These are phyloP conservation scores for Alosa alosa DNA, from an alignment of 2,113 vertebrate genomes.

Conservation along the genomic window DNA sequence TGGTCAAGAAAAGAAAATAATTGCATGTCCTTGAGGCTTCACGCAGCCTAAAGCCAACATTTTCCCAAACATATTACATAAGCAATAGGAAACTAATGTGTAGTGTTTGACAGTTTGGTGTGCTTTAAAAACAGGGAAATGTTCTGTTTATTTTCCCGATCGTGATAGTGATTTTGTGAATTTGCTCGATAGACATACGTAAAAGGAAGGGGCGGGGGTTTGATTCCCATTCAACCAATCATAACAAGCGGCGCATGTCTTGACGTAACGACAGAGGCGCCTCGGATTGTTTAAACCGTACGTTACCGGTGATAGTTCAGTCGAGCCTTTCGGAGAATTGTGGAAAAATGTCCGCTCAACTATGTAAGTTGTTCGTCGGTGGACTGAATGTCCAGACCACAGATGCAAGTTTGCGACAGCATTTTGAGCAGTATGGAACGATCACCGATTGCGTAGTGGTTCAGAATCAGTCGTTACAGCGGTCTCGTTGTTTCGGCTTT, in stretches of 20 bases:
- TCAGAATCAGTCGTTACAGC: conserved; percentile 72
- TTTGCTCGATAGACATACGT: neutral
- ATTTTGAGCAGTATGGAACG: conserved; percentile 83
- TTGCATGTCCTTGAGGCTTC: too few species aligned
- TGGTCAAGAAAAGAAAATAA: too few species aligned
- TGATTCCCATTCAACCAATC: neutral
- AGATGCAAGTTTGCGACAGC: conserved; percentile 81
- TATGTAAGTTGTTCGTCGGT: conserved; percentile 86
- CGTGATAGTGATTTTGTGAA: neutral
- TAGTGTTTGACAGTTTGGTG: neutral
- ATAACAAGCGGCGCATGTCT: neutral
- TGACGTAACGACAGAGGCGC: conserved; percentile 12
- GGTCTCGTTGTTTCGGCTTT: conserved; percentile 84
- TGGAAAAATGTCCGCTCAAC: conserved; percentile 75
- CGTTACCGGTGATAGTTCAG: conserved; percentile 9
- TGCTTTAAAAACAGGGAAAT: neutral
- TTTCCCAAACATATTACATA: neutral
- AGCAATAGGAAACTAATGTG: neutral
- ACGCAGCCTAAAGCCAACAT: too few species aligned
- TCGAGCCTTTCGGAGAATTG: conserved; percentile 40
- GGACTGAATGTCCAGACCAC: conserved; percentile 87
- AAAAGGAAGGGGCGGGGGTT: neutral
- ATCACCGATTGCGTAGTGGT: conserved; percentile 73
- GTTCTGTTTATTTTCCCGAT: neutral
- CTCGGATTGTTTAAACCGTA: conserved; percentile 18